phyloP scores from a whole-genome alignment of 2,113 vertebrate species.

The Deroptyus accipitrinus region DNA sequence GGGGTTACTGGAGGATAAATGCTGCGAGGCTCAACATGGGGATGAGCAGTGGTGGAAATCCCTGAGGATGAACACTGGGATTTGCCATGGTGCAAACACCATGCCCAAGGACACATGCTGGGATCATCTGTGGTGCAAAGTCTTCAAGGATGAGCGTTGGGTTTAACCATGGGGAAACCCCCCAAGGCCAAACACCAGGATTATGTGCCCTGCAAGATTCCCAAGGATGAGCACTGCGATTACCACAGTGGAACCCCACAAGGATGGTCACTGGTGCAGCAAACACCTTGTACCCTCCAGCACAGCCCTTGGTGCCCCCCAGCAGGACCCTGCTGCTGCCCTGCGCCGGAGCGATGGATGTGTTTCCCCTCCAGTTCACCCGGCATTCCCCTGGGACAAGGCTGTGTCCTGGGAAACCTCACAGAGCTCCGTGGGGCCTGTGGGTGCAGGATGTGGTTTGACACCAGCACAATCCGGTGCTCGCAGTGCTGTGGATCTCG shows the following conservation, averaged over 20 bases:
- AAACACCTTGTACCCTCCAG: background rate
- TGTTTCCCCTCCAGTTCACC: background rate
- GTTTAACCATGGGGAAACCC: background rate
- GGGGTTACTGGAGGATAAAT: background rate
- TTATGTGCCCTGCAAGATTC: background rate
- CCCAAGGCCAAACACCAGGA: accelerated
- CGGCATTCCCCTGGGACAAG: accelerated
- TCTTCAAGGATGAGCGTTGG: accelerated
- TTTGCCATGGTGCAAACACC: background rate
- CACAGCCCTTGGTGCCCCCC: accelerated
- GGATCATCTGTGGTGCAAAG: background rate
- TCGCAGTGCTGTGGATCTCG: background rate
- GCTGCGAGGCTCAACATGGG: background rate
- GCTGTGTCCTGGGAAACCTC: background rate
- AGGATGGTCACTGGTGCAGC: accelerated
- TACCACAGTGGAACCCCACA: accelerated
- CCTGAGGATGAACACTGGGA: accelerated
- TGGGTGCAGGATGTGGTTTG: background rate
- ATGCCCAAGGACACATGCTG: background rate
- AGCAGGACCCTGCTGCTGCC: accelerated
- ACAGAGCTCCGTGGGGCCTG: background rate
- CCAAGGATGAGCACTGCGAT: accelerated
- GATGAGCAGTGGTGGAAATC: background rate
- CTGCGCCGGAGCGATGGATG: accelerated
- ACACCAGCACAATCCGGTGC: accelerated